A percentile compares a stretch with the other conserved stretches of the same genome.
These are phyloP conservation scores for Stratiomys singularior DNA, from an alignment of 2,888 invertebrate species.

Conservation along the genomic window DNA sequence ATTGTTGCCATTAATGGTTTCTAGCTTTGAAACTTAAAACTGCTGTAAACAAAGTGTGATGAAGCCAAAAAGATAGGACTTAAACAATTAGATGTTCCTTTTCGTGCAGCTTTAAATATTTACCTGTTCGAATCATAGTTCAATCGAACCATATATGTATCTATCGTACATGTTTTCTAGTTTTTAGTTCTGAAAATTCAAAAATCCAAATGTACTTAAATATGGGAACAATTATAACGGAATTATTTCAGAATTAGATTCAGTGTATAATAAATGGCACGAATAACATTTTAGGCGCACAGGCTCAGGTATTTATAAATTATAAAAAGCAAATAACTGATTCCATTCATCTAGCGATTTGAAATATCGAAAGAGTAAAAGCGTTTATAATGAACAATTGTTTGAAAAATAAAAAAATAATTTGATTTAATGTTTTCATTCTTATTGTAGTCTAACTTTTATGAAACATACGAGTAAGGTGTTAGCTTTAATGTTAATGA, in stretches of 20 bases:
- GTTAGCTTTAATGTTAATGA: no score
- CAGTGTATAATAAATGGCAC: not conserved
- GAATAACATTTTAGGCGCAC: not conserved
- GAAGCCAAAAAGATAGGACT: conserved; percentile 5
- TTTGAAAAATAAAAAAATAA: no score
- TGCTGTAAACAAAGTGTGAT: conserved; percentile 10
- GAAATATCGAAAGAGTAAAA: no score
- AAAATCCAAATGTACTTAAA: not conserved
- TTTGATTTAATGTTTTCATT: no score
- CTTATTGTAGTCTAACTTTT: no score
- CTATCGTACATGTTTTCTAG: not conserved
- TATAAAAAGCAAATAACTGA: not conserved
- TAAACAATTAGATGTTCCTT: conserved; percentile 3
- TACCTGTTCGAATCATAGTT: no score
- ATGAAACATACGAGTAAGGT: no score
- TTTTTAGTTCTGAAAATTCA: not conserved
- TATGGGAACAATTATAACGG: conserved; percentile 6
- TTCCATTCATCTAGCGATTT: not conserved
- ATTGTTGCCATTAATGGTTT: conserved; percentile 20
- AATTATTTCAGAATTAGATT: not conserved
- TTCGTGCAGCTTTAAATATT: conserved; percentile 6
- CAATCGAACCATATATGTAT: no score
- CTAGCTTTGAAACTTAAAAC: not conserved
- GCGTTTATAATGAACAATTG: no score
- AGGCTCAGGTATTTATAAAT: conserved; percentile 11